phyloP scores from a whole-genome alignment of 1,140 invertebrate genomes.

The Brachionus manjavacas region DNA sequence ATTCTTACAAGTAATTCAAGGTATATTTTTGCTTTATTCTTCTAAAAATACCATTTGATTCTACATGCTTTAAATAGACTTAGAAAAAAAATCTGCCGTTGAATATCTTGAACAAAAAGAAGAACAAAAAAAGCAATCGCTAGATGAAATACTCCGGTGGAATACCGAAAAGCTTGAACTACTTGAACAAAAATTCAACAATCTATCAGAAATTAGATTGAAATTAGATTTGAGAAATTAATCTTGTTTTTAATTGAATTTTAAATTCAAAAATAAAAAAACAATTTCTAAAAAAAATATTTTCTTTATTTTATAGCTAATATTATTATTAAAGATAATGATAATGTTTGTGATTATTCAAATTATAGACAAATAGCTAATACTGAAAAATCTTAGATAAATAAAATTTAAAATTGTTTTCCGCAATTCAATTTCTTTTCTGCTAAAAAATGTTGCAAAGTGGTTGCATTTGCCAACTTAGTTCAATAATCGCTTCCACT shows the following conservation, averaged over 20 bases:
- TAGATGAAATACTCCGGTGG: background rate
- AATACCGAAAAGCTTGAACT: background rate
- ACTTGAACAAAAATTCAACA: background rate
- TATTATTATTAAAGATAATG: too few species aligned
- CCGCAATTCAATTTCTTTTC: too few species aligned
- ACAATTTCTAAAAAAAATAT: too few species aligned
- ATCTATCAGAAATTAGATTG: background rate
- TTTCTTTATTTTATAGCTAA: too few species aligned
- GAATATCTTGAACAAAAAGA: background rate
- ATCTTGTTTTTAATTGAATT: background rate
- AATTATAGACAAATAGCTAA: too few species aligned
- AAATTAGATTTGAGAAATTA: background rate
- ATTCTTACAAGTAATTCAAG: background rate
- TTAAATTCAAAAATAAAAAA: too few species aligned
- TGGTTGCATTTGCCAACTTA: too few species aligned
- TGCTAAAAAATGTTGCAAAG: too few species aligned
- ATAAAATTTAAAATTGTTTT: too few species aligned
- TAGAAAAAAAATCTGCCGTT: background rate
- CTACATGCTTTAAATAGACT: background rate
- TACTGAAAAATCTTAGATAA: too few species aligned
- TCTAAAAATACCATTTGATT: background rate
- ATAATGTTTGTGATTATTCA: too few species aligned
- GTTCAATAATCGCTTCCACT: too few species aligned
- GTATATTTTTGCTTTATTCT: background rate
- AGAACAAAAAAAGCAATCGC: background rate